phyloP scores from a whole-genome alignment of 2,113 vertebrate species.

The Phalacrocorax brasilianus region DNA sequence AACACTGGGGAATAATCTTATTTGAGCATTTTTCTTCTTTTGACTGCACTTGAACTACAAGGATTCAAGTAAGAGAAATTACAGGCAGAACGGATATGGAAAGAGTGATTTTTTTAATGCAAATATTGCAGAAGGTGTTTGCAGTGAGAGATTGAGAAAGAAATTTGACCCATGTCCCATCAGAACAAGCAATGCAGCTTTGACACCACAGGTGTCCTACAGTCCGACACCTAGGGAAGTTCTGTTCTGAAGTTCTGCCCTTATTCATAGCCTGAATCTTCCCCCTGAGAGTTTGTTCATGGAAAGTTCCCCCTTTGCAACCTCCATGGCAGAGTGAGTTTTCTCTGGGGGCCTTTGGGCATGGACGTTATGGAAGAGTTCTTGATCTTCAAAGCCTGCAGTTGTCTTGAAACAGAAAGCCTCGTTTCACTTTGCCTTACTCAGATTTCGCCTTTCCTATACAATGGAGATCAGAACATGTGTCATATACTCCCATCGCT shows the following conservation, averaged over 20 bases:
- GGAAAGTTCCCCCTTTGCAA: not conserved
- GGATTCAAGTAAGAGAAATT: slow-evolving; percentile 30
- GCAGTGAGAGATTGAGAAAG: not conserved
- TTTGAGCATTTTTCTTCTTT: slow-evolving; percentile 42
- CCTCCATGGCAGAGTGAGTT: not conserved
- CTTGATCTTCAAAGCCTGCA: not conserved
- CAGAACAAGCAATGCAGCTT: not conserved
- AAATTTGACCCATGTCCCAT: not conserved
- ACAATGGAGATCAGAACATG: not conserved
- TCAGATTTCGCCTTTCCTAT: not conserved
- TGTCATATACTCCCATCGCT: not conserved
- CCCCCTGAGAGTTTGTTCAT: not conserved
- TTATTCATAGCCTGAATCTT: not conserved
- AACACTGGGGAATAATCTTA: slow-evolving; percentile 10
- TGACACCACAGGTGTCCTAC: not conserved
- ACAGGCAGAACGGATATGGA: slow-evolving; percentile 13
- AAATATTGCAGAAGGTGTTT: not conserved
- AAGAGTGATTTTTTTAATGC: slow-evolving; percentile 13
- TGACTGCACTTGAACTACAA: slow-evolving; percentile 1
- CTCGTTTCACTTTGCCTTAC: not conserved
- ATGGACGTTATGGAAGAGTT: not conserved
- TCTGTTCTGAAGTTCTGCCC: not conserved
- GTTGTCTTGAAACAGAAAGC: not conserved
- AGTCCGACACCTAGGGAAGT: not conserved
- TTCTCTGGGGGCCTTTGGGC: not conserved